phyloP scores from a whole-genome alignment of 1,140 invertebrate species.

The Listronotus oregonensis region DNA sequence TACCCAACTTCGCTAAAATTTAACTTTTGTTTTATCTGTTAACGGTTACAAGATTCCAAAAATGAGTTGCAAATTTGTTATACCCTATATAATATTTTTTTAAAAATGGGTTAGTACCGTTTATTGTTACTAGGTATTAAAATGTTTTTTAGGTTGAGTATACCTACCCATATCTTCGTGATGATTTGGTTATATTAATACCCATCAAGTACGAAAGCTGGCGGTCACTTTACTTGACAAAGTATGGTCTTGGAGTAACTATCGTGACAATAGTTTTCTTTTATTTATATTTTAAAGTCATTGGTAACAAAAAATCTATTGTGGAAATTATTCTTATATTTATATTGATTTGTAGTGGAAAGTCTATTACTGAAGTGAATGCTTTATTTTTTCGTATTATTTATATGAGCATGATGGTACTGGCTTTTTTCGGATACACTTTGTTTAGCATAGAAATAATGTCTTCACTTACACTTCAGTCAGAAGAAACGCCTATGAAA shows the following conservation, averaged over 20 bases:
- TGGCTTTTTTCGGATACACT: constrained; percentile 13
- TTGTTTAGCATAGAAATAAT: constrained; percentile 19
- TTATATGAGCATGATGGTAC: constrained; percentile 16
- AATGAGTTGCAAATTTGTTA: no score
- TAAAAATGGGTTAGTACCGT: no score
- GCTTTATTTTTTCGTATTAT: constrained; percentile 10
- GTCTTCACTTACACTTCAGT: background rate
- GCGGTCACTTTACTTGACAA: background rate
- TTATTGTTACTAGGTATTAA: no score
- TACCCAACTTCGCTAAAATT: no score
- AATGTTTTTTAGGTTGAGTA: constrained; percentile 32
- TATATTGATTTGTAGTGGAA: constrained; percentile 13
- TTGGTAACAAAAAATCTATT: background rate
- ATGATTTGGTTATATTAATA: constrained; percentile 25
- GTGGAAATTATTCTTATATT: constrained; percentile 11
- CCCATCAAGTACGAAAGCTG: background rate
- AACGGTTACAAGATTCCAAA: no score
- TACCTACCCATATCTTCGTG: constrained; percentile 26
- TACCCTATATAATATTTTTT: no score
- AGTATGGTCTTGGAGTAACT: background rate
- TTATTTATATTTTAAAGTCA: constrained; percentile 3
- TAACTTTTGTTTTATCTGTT: no score
- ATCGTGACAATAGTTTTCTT: background rate
- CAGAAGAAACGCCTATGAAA: background rate
- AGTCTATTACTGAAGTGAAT: background rate